Base-by-base conservation (phyloP, 2,888 invertebrate genomes). In the Argyra leucocephala region DNA sequence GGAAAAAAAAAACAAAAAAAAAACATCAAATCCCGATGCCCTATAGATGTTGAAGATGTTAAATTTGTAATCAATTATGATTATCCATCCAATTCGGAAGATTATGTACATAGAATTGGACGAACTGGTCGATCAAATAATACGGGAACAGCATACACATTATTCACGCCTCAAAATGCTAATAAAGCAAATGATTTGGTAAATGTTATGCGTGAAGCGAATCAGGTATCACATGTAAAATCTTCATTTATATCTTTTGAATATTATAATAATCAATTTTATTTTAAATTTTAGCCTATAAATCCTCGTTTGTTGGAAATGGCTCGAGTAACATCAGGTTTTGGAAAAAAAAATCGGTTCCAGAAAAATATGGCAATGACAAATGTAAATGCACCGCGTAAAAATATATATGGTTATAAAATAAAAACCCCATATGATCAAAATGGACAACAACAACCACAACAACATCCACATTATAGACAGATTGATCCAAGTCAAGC, bases 51-150 rank as follows among this genome's bases (percentile, higher is more conserved):
- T 81, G 95, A 96, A 80, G 97, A 98, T 83, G 96, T 97, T 79
- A 96, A 96, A 84, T 96, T 93, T 85, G 97, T 98, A 75, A 95
- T 98, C 83, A 98, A 97, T 86, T 96, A 91, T 84, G 97, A 97
- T 82, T 97, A 96, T 81, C 97, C 97, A 66, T 92, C 92, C 78
- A 93, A 93, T 80, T 95, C 95, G 3, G 97, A 97, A 82, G 97
- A 97, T 82, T 97, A 97, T 82, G 95, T 97, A 62, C 80, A 79
- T 72, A 89, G 97, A 69, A 98, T 97, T 77, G 97, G 97, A 36
- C 89, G 97, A 71, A 97, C 97, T 37, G 97, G 95, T 62, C 88
- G 97, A 66, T 91, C 92, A 36, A 90, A 91, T 76, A 90, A 93
- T 75, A 94, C 92, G 59, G 96, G 95, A 72, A 96, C 96, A 2